phyloP scores from a whole-genome alignment of 2,797 vertebrate species.

The Zalophus californianus region DNA sequence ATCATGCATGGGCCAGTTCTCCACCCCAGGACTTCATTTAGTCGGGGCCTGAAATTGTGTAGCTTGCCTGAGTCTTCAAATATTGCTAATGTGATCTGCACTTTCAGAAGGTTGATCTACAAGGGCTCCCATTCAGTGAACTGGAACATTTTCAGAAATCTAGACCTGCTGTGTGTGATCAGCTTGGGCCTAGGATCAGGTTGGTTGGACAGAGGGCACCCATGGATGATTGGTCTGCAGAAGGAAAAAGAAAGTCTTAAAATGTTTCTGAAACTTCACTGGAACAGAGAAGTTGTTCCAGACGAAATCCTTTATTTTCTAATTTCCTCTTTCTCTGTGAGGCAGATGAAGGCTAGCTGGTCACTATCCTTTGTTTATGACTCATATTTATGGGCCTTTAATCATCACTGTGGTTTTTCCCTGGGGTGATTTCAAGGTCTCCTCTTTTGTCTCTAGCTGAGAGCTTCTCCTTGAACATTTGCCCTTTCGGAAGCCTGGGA shows the following conservation, averaged over 20 bases:
- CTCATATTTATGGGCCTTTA: background rate
- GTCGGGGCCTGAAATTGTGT: background rate
- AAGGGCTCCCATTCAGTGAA: background rate
- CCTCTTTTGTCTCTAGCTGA: background rate
- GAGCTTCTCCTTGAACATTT: background rate
- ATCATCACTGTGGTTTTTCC: background rate
- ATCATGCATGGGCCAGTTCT: background rate
- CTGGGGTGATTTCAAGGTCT: background rate
- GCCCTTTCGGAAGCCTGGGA: background rate
- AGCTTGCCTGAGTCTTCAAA: background rate
- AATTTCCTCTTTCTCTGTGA: conserved; percentile 25
- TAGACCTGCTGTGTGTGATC: background rate
- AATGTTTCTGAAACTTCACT: background rate
- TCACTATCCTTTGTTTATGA: background rate
- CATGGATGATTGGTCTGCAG: background rate
- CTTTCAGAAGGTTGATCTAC: background rate
- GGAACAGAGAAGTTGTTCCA: background rate
- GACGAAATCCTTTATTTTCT: conserved; percentile 26
- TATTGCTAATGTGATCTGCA: background rate
- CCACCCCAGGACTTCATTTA: background rate
- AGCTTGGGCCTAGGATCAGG: background rate
- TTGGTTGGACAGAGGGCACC: background rate
- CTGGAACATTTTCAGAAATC: background rate
- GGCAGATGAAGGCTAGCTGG: background rate
- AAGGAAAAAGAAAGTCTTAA: background rate